phyloP scores from a whole-genome alignment of 2,113 vertebrate species.

The Varanus salvator region DNA sequence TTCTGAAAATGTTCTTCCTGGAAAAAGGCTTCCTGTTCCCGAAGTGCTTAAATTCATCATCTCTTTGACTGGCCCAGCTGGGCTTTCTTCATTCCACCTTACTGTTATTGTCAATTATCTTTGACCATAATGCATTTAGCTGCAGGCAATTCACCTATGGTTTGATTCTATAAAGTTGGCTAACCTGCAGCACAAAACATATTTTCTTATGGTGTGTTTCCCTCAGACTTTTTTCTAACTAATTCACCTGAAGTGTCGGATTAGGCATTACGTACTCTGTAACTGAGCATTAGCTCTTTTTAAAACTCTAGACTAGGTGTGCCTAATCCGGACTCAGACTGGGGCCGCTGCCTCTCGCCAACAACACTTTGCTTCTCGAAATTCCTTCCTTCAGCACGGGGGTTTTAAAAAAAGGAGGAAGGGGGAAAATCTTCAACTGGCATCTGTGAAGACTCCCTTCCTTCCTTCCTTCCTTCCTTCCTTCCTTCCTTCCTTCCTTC shows the following conservation, averaged over 20 bases:
- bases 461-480: no score
- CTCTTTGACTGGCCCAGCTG: background rate
- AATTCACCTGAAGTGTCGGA: background rate
- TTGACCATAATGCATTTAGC: slow-evolving; percentile 42
- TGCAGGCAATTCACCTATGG: background rate
- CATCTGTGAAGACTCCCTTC: no score
- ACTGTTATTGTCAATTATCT: slow-evolving; percentile 37
- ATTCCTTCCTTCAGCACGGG: no score
- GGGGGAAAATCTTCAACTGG: no score
- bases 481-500: no score
- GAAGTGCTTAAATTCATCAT: slow-evolving; percentile 16
- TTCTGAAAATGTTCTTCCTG: slow-evolving; percentile 34
- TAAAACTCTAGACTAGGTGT: no score
- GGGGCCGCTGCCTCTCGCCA: no score
- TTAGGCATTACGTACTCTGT: no score
- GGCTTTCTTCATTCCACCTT: background rate
- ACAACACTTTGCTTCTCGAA: no score
- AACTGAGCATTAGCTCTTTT: no score
- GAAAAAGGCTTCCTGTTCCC: slow-evolving; percentile 37
- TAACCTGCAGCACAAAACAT: background rate
- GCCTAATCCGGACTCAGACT: background rate
- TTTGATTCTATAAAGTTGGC: background rate
- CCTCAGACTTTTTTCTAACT: background rate
- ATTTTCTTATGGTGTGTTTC: background rate
- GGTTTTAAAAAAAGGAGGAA: no score